Percentiles rank a stretch among this genome's conserved stretches.
Conservation (phyloP, 2,797 vertebrate genomes). For the Crocodylus rhombifer region DNA sequence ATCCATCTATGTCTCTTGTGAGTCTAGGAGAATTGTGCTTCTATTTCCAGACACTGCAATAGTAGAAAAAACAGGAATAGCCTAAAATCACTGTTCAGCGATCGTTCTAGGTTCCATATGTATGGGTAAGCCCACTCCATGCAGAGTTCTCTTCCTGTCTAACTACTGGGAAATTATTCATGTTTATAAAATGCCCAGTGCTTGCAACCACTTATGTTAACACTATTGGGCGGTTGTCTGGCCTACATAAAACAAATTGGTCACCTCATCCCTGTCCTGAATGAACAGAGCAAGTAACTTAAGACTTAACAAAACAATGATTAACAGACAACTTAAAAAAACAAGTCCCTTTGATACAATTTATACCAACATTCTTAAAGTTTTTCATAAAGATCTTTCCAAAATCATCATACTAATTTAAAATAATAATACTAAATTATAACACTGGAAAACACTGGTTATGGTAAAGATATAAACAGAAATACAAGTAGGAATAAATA, state of each 20-base stretch:
- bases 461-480: not conserved
- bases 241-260: not conserved
- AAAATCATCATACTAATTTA: not conserved
- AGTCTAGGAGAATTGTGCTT: not conserved
- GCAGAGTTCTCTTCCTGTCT: conserved; percentile 40
- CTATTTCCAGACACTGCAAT: conserved; percentile 26
- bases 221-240: conserved; percentile 5
- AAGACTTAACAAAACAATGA: conserved; percentile 14
- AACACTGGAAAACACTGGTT: not conserved
- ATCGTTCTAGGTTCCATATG: conserved; percentile 12
- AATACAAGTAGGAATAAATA: not conserved
- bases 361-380: conserved; percentile 3
- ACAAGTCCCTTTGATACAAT: not conserved
- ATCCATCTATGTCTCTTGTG: not conserved
- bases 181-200: not conserved
- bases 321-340: not conserved
- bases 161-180: conserved; percentile 30
- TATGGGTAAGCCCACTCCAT: not conserved
- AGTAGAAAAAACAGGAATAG: conserved; percentile 51
- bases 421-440: too few species aligned
- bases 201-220: conserved; percentile 12
- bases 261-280: not conserved
- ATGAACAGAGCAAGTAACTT: not conserved
- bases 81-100: not conserved
- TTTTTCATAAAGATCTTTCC: not conserved